Percentiles rank a stretch among this genome's conserved stretches.
Evolutionary conservation across 2,888 invertebrate genomes (phyloP).

Genomic region (Dermolepida albohirtum): DNA sequence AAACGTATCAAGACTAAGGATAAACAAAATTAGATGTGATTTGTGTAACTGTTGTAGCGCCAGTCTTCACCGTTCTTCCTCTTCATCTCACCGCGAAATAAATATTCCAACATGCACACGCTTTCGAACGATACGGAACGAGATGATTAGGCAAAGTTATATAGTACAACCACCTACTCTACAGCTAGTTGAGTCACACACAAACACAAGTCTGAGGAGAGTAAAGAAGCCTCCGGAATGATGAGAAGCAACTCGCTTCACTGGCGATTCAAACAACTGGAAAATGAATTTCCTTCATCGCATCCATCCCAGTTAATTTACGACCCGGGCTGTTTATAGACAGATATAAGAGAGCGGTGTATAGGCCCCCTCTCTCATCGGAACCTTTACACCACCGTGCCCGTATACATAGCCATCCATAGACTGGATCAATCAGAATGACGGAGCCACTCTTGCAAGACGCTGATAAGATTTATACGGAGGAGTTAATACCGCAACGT

Average conservation of each 20-base stretch:
- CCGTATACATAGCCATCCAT: conserved; percentile 46
- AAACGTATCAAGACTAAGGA: conserved; percentile 19
- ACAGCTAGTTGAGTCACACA: conserved; percentile 9
- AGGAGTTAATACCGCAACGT: conserved; percentile 56
- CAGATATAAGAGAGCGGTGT: conserved; percentile 57
- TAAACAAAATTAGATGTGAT: conserved; percentile 37
- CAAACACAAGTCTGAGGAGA: conserved; percentile 14
- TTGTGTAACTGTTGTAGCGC: conserved; percentile 5
- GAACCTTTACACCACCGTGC: no score
- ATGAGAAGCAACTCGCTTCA: conserved; percentile 62
- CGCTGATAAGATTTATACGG: conserved; percentile 65
- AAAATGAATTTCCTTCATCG: conserved; percentile 68
- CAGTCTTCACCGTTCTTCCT: conserved; percentile 10
- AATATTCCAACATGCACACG: conserved; percentile 50
- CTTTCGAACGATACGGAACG: conserved; percentile 54
- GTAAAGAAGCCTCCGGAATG: conserved; percentile 58
- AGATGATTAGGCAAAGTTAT: conserved; percentile 61
- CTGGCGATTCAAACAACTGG: conserved; percentile 66
- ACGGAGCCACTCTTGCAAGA: conserved; percentile 66
- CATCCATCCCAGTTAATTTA: conserved; percentile 66
- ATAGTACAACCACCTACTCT: conserved; percentile 50
- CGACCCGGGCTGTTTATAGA: conserved; percentile 65
- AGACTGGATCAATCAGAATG: conserved; percentile 63
- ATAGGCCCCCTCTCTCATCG: background rate
- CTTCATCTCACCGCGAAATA: conserved; percentile 52